phyloP scores from a whole-genome alignment of 2,888 invertebrate species.

The Volucella bombylans region DNA sequence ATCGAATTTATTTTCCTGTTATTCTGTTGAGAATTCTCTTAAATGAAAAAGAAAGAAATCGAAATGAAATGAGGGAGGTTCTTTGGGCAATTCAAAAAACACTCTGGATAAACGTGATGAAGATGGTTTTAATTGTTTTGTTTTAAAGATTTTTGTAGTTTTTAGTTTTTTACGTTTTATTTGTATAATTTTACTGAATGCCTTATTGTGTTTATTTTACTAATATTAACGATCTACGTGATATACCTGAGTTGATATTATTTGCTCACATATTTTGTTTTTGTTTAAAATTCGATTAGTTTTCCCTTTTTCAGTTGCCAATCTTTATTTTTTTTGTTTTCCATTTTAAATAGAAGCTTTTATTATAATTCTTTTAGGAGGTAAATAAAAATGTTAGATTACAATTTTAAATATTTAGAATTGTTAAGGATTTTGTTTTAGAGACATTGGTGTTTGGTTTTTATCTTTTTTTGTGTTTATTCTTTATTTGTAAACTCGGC shows the following conservation, averaged over 20 bases:
- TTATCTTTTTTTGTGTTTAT: too few species aligned
- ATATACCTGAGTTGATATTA: constrained; percentile 55
- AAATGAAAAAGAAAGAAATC: too few species aligned
- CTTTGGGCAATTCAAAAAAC: background rate
- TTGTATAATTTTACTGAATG: background rate
- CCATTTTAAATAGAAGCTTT: background rate
- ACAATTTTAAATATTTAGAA: too few species aligned
- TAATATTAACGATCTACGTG: constrained; percentile 40
- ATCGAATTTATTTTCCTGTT: too few species aligned
- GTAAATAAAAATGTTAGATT: too few species aligned
- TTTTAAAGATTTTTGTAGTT: background rate
- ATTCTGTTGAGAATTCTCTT: too few species aligned
- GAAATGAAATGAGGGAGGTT: too few species aligned
- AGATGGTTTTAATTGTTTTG: background rate
- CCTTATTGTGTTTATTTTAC: constrained; percentile 1
- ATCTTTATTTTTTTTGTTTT: background rate
- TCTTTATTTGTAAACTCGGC: too few species aligned
- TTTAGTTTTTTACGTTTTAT: constrained; percentile 11
- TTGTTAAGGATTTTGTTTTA: too few species aligned
- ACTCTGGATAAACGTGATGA: background rate
- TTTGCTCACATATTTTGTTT: constrained; percentile 32
- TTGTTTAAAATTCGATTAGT: background rate
- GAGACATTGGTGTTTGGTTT: too few species aligned
- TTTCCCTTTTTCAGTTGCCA: background rate
- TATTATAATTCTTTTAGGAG: background rate